Evolutionary conservation across 2,888 invertebrate genomes (phyloP).

Genomic region (Drosophila siamana): DNA sequence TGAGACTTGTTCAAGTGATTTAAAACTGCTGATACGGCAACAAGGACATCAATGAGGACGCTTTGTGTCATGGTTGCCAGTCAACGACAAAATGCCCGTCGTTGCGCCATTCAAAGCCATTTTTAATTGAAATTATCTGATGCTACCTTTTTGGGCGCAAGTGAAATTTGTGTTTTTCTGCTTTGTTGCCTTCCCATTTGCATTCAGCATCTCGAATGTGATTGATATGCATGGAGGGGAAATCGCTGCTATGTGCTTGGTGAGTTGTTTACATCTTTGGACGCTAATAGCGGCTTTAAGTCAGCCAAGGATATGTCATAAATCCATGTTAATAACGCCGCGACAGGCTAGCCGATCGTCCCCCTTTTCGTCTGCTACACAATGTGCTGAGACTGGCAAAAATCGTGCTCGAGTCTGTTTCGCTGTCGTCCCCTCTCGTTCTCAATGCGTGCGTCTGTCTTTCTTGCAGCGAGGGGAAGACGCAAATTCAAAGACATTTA

Average conservation of each 20-base stretch:
- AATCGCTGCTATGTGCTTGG: constrained; percentile 3
- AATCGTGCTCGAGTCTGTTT: constrained; percentile 21
- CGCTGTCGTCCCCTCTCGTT: neutral
- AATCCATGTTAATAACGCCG: constrained; percentile 77
- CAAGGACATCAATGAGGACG: constrained; percentile 67
- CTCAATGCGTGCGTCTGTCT: neutral
- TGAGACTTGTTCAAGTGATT: constrained; percentile 54
- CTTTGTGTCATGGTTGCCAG: constrained; percentile 65
- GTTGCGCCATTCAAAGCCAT: constrained; percentile 63
- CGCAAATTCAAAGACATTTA: constrained; percentile 78
- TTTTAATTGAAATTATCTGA: constrained; percentile 80
- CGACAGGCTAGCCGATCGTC: constrained; percentile 15
- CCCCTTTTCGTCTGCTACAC: constrained; percentile 27
- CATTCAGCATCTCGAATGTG: constrained; percentile 20
- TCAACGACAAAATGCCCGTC: constrained; percentile 53
- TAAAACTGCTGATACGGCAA: constrained; percentile 76
- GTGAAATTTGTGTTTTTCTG: constrained; percentile 68
- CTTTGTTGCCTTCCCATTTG: constrained; percentile 56
- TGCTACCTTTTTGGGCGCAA: constrained; percentile 59
- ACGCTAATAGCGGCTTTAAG: constrained; percentile 74
- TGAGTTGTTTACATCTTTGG: constrained; percentile 70
- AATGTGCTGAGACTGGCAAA: constrained; percentile 53
- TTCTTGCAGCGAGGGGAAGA: constrained; percentile 10
- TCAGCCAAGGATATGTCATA: constrained; percentile 74
- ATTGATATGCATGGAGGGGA: constrained; percentile 31